Evolutionary conservation across 2,888 invertebrate genomes (phyloP), one percentile per base, ranked within the genome.

Genomic region (Horisme vitalbata): DNA sequence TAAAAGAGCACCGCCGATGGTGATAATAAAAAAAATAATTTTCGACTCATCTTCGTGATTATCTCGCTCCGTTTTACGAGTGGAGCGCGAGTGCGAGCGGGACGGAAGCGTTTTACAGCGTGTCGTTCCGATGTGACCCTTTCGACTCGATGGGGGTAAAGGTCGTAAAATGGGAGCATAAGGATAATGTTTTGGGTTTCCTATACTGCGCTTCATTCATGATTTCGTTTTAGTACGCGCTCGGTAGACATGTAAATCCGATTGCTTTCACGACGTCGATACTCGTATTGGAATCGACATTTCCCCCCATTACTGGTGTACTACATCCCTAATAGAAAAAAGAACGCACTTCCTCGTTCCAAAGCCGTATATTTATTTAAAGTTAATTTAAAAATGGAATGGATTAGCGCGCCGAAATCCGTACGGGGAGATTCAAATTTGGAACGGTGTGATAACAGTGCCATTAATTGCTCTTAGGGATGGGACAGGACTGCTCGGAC

Each of bases 1-100:
- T 90, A 90, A 90, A 90, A 90, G 88, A 86, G 90, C 89, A 87
- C 89, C 89, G 87, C 90, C 88, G 89, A 86, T 89, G 88, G 90
- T 85, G 90, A 87, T 89, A 89, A 89, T 89, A 89, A 89, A 89
- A 89, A 89, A 88, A 89, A 89, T 85, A 88, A 88, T 87, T 88
- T 87, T 88, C 89, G 85, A 85, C 89, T 89, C 89, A 88, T 89
- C 87, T 85, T 81, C 78, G 78, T 81, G 83, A 85, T 83, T 83
- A 83, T 88, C 88, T 82, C 88, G 71, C 80, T 88, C 85, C 58
- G 66, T 69, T 83, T 83, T 82, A 83, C 71, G 83, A 68, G 77
- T 53, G 52, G 30, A 34, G 38, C 46, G 52, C 63, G 63, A 39
- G 88, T 56, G 68, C 35, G 78, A 86, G 66, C 49, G 83, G 64